A percentile compares a stretch with the other conserved stretches of the same genome.
These are phyloP conservation scores for Heteromormyrus szaboi DNA, from an alignment of 2,797 vertebrate species.

Conservation along the genomic window DNA sequence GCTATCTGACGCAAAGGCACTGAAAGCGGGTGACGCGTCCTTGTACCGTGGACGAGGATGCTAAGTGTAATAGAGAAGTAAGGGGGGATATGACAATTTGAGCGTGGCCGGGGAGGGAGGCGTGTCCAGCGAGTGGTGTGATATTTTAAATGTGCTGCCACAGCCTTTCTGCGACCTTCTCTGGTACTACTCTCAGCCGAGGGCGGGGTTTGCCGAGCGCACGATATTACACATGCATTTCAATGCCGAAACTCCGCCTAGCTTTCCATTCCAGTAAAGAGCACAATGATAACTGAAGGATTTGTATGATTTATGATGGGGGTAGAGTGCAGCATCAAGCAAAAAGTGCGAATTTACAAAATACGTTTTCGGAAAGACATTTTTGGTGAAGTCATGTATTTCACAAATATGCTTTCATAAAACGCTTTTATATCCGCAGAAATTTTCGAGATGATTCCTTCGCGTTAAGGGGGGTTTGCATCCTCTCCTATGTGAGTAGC, in stretches of 20 bases:
- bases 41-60: not conserved
- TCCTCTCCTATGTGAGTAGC: not conserved
- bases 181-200: slow-evolving; percentile 27
- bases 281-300: not conserved
- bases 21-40: not conserved
- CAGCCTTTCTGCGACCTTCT: slow-evolving; percentile 18
- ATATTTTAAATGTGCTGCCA: slow-evolving; percentile 48
- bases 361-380: not conserved
- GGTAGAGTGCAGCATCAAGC: not conserved
- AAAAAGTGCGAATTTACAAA: not conserved
- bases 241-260: not conserved
- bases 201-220: slow-evolving; percentile 2
- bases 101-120: slow-evolving; percentile 54
- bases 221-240: slow-evolving; percentile 9
- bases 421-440: not conserved
- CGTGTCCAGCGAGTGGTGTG: slow-evolving; percentile 59
- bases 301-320: not conserved
- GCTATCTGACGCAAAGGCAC: not conserved
- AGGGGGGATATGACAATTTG: slow-evolving; percentile 56
- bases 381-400: not conserved
- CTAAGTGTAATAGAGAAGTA: slow-evolving; percentile 39
- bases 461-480: not conserved
- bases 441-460: not conserved
- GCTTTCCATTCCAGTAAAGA: not conserved
- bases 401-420: not conserved